Evolutionary conservation across 1,140 invertebrate species (phyloP), one percentile per base, ranked within the genome.

Genomic region (Arctopsyche grandis): DNA sequence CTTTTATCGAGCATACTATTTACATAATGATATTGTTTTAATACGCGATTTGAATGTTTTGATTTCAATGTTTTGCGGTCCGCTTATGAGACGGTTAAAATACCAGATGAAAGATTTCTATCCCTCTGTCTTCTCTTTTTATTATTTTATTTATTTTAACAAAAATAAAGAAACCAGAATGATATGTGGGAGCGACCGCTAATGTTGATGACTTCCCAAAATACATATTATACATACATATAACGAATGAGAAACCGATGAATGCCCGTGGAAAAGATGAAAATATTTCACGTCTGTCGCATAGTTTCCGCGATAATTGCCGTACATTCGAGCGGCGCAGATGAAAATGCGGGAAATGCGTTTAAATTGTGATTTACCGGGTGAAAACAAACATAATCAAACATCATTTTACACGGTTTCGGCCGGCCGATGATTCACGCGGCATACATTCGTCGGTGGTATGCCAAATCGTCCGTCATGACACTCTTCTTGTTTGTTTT

Each of bases 381-480:
- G 29, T 7, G 29, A 38, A 38, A 38, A 38, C 29, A 38, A 38
- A 38, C 29, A 38, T 4, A 38, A 38, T 38, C 29, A 38, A 38
- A 38, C 3, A 38, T 1, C 29, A 38, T 38, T 38, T 38, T 38
- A 38, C 29, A 38, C 29, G 29, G 1, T 38, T 38, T 38, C 29
- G 29, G 7, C 29, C 29, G 29, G 29, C 1, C 29, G 29, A 38
- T 38, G 29, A 38, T 38, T 38, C 29, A 38, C 29, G 29, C 29
- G 29, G 29, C 7, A 38, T 38, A 38, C 7, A 38, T 52, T 12
- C 48, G 4, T 5, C 24, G 10, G 71, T 26, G 46, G 16, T 24
- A 52, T 74, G 71, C 71, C 71, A 74, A 74, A 46, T 48, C 16
- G 46, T 29, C 22, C 71, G 71, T 74, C 71, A 74, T 56, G 16